Conservation (phyloP, 2,888 invertebrate genomes). For the Marasmarcha lunaedactyla region DNA sequence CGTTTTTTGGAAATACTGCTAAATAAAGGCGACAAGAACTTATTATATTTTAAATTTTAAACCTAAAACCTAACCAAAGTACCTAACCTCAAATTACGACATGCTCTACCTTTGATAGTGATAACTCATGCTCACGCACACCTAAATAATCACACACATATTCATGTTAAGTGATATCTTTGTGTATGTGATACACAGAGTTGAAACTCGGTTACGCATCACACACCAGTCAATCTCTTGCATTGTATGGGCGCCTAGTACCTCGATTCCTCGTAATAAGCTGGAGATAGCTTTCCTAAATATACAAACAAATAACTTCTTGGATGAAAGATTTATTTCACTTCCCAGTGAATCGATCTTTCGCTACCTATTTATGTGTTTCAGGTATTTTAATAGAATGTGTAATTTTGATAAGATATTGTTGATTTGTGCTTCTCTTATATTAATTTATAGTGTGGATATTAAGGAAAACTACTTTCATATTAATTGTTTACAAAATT, state of each 20-base stretch:
- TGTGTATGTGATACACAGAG: conserved; percentile 29
- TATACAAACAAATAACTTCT: conserved; percentile 33
- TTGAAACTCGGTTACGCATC: conserved; percentile 42
- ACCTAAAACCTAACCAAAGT: no score
- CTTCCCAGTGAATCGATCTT: conserved; percentile 37
- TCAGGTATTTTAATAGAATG: background rate
- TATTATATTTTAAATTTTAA: no score
- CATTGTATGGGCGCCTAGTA: conserved; percentile 57
- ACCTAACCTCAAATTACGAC: background rate
- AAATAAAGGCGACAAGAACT: no score
- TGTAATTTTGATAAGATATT: no score
- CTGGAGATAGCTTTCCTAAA: conserved; percentile 65
- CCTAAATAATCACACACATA: conserved; percentile 11
- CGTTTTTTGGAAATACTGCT: no score
- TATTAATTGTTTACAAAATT: no score
- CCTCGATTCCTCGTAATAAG: conserved; percentile 63
- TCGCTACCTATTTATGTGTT: conserved; percentile 6
- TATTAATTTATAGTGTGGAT: no score
- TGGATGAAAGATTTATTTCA: conserved; percentile 27
- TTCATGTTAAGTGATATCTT: conserved; percentile 15
- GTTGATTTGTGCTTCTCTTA: no score
- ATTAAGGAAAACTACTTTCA: no score
- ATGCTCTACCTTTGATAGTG: conserved; percentile 15
- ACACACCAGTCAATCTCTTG: conserved; percentile 49
- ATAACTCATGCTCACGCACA: conserved; percentile 47